These are phyloP conservation scores for Pterocles burchelli DNA, from an alignment of 2,113 vertebrate genomes.

Conservation along the genomic window DNA sequence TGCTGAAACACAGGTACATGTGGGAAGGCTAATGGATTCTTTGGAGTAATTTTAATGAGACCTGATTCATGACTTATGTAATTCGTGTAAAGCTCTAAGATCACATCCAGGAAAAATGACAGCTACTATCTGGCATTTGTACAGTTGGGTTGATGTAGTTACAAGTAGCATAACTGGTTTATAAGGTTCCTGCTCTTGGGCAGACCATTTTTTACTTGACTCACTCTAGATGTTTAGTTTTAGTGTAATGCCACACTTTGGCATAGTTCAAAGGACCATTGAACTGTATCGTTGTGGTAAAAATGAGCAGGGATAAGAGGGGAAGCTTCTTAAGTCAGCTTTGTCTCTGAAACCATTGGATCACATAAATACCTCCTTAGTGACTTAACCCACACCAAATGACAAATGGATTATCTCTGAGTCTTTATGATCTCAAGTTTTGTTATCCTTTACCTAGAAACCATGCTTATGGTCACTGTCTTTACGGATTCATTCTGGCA, in stretches of 20 bases:
- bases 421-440: not conserved
- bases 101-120: not conserved
- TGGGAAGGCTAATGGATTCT: not conserved
- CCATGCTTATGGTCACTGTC: not conserved
- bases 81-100: not conserved
- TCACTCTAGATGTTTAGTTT: not conserved
- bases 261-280: not conserved
- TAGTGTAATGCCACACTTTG: not conserved
- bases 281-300: not conserved
- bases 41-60: not conserved
- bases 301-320: not conserved
- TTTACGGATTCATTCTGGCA: not conserved
- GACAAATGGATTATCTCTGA: not conserved
- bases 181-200: not conserved
- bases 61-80: not conserved
- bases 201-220: not conserved
- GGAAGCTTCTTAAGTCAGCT: not conserved
- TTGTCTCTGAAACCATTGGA: not conserved
- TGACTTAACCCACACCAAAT: not conserved
- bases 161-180: not conserved
- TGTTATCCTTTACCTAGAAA: not conserved
- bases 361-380: not conserved
- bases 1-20: constrained; percentile 83
- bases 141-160: not conserved
- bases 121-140: not conserved